phyloP scores from a whole-genome alignment of 2,113 vertebrate genomes.

The Nannobrachium achirus region DNA sequence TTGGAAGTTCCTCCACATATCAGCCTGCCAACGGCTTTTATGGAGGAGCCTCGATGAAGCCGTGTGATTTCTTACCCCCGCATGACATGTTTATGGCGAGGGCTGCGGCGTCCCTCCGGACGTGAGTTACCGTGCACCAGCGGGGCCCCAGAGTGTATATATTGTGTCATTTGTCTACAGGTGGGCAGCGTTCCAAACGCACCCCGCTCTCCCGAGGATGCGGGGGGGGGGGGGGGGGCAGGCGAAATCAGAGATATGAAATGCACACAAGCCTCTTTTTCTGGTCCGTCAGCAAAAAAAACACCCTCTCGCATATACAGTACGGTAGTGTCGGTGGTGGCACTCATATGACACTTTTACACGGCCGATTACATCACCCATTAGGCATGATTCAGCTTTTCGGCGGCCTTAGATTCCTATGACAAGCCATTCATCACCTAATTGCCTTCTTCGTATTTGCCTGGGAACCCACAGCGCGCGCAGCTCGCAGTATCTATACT shows the following conservation, averaged over 20 bases:
- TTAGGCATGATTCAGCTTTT: constrained; percentile 53
- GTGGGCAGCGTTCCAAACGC: constrained; percentile 47
- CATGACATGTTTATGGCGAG: constrained; percentile 54
- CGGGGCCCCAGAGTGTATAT: constrained; percentile 34
- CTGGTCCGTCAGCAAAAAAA: constrained; percentile 55
- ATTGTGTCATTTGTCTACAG: constrained; percentile 50
- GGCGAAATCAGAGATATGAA: background rate
- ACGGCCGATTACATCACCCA: constrained; percentile 55
- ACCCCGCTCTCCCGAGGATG: constrained; percentile 8
- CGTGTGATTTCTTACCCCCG: constrained; percentile 46
- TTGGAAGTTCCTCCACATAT: constrained; percentile 32
- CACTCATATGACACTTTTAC: constrained; percentile 45
- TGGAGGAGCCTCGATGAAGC: constrained; percentile 35
- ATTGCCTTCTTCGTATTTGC: constrained; percentile 33
- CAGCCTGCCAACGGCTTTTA: constrained; percentile 24
- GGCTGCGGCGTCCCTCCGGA: constrained; percentile 15
- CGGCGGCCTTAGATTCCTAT: constrained; percentile 15
- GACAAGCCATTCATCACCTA: constrained; percentile 53
- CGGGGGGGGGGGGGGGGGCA: background rate
- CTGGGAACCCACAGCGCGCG: constrained; percentile 3
- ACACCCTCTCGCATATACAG: constrained; percentile 5
- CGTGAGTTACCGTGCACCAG: constrained; percentile 43
- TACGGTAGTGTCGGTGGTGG: constrained; percentile 21
- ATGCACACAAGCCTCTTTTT: constrained; percentile 19
- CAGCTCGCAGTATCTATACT: constrained; percentile 9